Conservation (phyloP, 1,140 invertebrate species). For the Euura lappo region DNA sequence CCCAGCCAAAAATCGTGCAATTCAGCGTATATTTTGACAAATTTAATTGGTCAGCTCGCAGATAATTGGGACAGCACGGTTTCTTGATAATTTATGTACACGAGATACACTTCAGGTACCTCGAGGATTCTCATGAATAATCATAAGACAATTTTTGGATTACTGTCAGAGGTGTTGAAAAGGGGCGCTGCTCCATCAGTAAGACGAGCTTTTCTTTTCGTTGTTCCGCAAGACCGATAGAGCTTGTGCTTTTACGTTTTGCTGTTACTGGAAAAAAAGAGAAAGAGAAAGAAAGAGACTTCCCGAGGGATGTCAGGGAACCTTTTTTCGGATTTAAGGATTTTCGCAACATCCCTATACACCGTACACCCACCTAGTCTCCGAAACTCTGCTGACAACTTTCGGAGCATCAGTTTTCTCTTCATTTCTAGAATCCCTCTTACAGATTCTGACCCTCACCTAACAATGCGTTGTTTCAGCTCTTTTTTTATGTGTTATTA, state of each 20-base stretch:
- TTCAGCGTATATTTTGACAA: neutral
- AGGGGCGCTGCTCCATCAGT: neutral
- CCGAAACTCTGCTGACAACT: neutral
- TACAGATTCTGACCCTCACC: too few species aligned
- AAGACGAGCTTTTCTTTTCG: neutral
- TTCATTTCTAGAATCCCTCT: too few species aligned
- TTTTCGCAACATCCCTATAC: neutral
- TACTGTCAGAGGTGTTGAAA: too few species aligned
- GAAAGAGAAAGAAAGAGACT: too few species aligned
- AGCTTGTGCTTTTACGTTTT: slow-evolving; percentile 1
- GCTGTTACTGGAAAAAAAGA: neutral
- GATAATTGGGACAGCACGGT: neutral
- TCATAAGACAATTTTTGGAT: too few species aligned
- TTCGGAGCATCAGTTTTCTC: neutral
- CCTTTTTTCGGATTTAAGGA: slow-evolving; percentile 7
- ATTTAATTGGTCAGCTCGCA: neutral
- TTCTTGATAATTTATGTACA: neutral
- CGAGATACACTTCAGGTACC: too few species aligned
- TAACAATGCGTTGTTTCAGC: too few species aligned
- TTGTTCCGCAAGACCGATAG: neutral
- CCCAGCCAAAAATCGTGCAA: too few species aligned
- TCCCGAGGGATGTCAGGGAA: neutral
- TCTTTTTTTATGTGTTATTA: too few species aligned
- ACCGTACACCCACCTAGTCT: neutral
- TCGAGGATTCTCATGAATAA: too few species aligned